phyloP scores from a whole-genome alignment of 1,140 invertebrate genomes.

The Caenorhabditis elegans region WBcel235 BX284604.4:194501-195000 shows the following conservation, averaged over 20 bases:
- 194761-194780: background rate
- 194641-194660: background rate
- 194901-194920: background rate
- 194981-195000: background rate
- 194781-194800: background rate
- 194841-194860: background rate
- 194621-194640: too few species aligned
- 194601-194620: too few species aligned
- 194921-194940: background rate
- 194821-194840: background rate
- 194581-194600: too few species aligned
- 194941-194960: background rate
- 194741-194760: background rate
- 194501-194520: too few species aligned
- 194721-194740: too few species aligned
- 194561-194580: too few species aligned
- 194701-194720: background rate
- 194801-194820: too few species aligned
- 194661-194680: background rate
- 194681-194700: background rate
- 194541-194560: too few species aligned
- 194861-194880: background rate
- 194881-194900: background rate
- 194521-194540: too few species aligned
- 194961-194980: background rate